Percentiles rank a stretch among this genome's conserved stretches.
These are phyloP conservation scores for Cryptotermes secundus DNA, from an alignment of 1,140 invertebrate genomes.

Conservation along the genomic window DNA sequence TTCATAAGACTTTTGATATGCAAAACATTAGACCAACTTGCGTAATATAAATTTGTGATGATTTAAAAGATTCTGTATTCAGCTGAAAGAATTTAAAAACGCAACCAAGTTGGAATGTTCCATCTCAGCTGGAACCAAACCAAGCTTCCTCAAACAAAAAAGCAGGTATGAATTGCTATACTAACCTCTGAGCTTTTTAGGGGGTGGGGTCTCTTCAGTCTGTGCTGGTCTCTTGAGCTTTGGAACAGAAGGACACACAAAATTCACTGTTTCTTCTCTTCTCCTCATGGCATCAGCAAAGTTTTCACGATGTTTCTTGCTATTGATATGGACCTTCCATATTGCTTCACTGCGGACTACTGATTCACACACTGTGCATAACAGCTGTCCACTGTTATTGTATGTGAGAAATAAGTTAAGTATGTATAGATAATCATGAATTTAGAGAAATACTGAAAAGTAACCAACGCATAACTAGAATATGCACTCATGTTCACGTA, in stretches of 20 bases:
- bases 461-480: not conserved
- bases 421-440: not conserved
- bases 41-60: no score
- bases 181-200: constrained; percentile 63
- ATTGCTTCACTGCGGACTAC: constrained; percentile 72
- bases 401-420: constrained; percentile 52
- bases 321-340: constrained; percentile 83
- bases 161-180: no score
- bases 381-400: constrained; percentile 70
- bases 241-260: constrained; percentile 2
- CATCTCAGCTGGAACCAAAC: no score
- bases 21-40: no score
- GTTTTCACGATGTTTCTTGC: constrained; percentile 77
- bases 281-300: constrained; percentile 67
- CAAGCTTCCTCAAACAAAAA: no score
- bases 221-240: constrained; percentile 45
- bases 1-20: no score
- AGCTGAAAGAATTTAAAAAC: no score
- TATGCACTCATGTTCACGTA: no score
- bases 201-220: constrained; percentile 43
- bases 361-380: constrained; percentile 76
- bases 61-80: no score
- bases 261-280: constrained; percentile 35
- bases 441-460: not conserved
- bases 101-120: no score